Conservation (phyloP, 1,140 invertebrate species). For the Diachasma alloeum region DNA sequence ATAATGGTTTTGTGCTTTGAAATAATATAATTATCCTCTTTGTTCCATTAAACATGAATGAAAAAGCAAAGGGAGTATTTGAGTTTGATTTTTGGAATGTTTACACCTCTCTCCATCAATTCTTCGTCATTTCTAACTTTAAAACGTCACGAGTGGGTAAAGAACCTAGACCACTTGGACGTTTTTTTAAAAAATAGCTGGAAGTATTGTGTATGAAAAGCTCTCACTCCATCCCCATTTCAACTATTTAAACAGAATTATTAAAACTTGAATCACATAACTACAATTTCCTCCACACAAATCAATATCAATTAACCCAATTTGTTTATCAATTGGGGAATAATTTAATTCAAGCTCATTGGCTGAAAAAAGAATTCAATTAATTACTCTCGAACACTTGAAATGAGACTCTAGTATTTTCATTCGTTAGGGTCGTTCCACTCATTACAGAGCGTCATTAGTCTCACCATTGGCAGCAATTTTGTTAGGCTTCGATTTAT, state of each 20-base stretch:
- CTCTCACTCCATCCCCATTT: not conserved
- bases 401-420: constrained; percentile 46
- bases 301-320: not conserved
- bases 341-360: not conserved
- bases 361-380: constrained; percentile 37
- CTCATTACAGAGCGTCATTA: constrained; percentile 42
- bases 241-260: not conserved
- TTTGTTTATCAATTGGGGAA: not conserved
- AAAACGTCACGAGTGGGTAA: not conserved
- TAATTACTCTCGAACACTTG: constrained; percentile 40
- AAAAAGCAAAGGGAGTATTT: not conserved
- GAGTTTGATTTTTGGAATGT: not conserved
- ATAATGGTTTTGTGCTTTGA: not conserved
- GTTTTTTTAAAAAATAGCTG: not conserved
- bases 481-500: constrained; percentile 56
- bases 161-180: not conserved
- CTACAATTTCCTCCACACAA: not conserved
- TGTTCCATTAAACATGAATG: not conserved
- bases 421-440: constrained; percentile 31
- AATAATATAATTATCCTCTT: not conserved
- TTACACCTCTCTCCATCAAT: not conserved
- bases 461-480: constrained; percentile 61
- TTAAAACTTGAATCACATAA: not conserved
- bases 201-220: not conserved
- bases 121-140: too few relatives aligned